Conservation (phyloP, 2,888 invertebrate genomes). For the Lasioglossum leucozonium region DNA sequence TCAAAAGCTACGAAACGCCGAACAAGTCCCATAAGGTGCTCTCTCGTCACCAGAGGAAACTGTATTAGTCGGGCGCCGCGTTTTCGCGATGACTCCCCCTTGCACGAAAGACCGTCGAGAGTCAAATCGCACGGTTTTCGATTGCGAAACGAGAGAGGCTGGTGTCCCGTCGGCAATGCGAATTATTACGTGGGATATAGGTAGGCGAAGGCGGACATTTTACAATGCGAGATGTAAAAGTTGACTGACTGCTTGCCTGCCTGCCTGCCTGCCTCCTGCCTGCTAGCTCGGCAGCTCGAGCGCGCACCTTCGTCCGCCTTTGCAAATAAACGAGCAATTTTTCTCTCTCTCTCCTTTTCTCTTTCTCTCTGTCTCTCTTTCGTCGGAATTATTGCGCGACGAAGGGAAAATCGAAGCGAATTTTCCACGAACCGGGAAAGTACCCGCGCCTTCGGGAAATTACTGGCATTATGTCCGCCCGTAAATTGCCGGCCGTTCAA, state of each 20-base stretch:
- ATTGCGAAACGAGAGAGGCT: constrained; percentile 42
- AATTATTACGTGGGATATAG: constrained; percentile 51
- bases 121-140: neutral
- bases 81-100: neutral
- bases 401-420: constrained; percentile 67
- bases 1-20: neutral
- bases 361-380: neutral
- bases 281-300: neutral
- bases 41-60: neutral
- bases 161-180: constrained; percentile 31
- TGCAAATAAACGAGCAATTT: constrained; percentile 36
- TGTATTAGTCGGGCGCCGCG: neutral
- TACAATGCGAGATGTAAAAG: constrained; percentile 38
- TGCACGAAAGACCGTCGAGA: neutral
- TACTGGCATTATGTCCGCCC: constrained; percentile 66
- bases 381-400: constrained; percentile 31
- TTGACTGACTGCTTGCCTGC: constrained; percentile 13
- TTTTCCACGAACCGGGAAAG: constrained; percentile 62
- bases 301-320: constrained; percentile 30
- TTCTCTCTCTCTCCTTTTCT: neutral
- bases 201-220: constrained; percentile 42
- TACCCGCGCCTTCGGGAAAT: constrained; percentile 64
- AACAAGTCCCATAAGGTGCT: neutral
- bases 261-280: neutral
- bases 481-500: constrained; percentile 71